Conservation (phyloP, 2,113 vertebrate genomes). For the Toxotes chatareus region DNA sequence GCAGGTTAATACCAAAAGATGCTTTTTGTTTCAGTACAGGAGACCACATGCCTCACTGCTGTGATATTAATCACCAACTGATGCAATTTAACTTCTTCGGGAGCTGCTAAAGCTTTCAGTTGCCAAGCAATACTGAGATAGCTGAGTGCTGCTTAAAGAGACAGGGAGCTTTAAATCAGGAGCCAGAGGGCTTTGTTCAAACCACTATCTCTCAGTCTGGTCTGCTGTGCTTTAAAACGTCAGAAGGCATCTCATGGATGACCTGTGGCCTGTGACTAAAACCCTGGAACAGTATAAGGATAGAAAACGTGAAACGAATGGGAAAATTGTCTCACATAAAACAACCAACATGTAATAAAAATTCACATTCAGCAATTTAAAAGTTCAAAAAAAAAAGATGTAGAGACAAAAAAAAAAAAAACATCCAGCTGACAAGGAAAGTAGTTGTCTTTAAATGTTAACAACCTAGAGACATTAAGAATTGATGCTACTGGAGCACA, state of each 20-base stretch:
- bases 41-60: slow-evolving; percentile 62
- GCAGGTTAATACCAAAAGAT: slow-evolving; percentile 10
- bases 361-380: not conserved
- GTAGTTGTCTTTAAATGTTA: not conserved
- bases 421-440: not conserved
- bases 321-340: too few species aligned
- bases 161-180: slow-evolving; percentile 58
- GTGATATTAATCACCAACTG: slow-evolving; percentile 79
- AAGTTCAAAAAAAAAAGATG: not conserved
- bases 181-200: not conserved
- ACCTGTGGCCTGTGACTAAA: slow-evolving; percentile 1
- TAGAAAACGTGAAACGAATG: too few species aligned
- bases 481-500: slow-evolving; percentile 1
- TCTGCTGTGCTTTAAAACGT: not conserved
- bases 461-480: slow-evolving; percentile 37
- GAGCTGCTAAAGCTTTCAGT: slow-evolving; percentile 84
- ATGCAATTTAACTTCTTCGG: slow-evolving; percentile 82
- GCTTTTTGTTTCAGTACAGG: slow-evolving; percentile 20
- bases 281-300: too few species aligned
- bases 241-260: slow-evolving; percentile 8
- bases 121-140: slow-evolving; percentile 80
- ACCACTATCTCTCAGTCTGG: not conserved
- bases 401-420: not conserved
- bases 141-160: slow-evolving; percentile 75
- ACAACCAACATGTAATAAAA: too few species aligned